Percentiles rank a stretch among this genome's conserved stretches.
Conservation (phyloP, 2,888 invertebrate genomes). For the Synanthedon formicaeformis region DNA sequence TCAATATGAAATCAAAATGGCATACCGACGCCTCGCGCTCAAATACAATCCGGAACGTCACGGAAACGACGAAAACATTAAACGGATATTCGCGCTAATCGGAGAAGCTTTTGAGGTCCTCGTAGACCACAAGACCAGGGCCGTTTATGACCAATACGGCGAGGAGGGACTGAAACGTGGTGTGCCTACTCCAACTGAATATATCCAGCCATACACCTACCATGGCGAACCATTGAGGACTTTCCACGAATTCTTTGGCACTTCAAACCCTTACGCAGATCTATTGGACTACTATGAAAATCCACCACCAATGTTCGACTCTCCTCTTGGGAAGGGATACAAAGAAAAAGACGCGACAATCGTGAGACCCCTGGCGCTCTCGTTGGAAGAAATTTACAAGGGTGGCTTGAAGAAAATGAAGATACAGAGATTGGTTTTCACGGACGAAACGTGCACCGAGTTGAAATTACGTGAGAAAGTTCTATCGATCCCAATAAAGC, state of each 20-base stretch:
- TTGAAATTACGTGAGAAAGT: slow-evolving; percentile 79
- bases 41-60: slow-evolving; percentile 73
- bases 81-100: slow-evolving; percentile 72
- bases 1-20: slow-evolving; percentile 78
- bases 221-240: slow-evolving; percentile 83
- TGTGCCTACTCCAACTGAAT: slow-evolving; percentile 75
- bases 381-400: slow-evolving; percentile 72
- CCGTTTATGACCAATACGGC: slow-evolving; percentile 90
- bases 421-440: slow-evolving; percentile 78
- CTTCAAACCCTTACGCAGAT: slow-evolving; percentile 84
- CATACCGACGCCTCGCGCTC: slow-evolving; percentile 70
- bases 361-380: slow-evolving; percentile 55
- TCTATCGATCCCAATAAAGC: slow-evolving; percentile 78
- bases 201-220: slow-evolving; percentile 80
- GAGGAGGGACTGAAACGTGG: slow-evolving; percentile 88
- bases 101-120: slow-evolving; percentile 86
- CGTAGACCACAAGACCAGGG: slow-evolving; percentile 73
- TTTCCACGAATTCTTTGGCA: slow-evolving; percentile 86
- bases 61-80: slow-evolving; percentile 51
- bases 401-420: slow-evolving; percentile 88
- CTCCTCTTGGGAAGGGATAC: slow-evolving; percentile 71
- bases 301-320: slow-evolving; percentile 73
- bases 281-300: slow-evolving; percentile 75
- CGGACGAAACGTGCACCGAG: slow-evolving; percentile 71
- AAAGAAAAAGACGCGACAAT: slow-evolving; percentile 71